These are phyloP conservation scores for Serripes groenlandicus DNA, from an alignment of 2,888 invertebrate species.

Conservation along the genomic window DNA sequence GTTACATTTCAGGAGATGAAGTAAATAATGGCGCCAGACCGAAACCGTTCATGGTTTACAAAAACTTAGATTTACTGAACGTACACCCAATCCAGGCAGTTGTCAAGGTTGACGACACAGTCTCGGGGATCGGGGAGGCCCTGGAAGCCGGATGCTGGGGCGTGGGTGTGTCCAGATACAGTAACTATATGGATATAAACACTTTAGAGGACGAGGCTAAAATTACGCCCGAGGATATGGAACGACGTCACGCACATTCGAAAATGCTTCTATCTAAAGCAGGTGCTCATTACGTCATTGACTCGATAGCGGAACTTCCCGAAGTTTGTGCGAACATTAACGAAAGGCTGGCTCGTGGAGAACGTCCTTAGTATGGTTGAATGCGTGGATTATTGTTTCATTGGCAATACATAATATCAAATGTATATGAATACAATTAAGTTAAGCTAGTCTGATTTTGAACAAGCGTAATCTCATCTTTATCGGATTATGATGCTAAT, in stretches of 20 bases:
- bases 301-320: slow-evolving; percentile 84
- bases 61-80: slow-evolving; percentile 85
- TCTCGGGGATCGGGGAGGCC: slow-evolving; percentile 85
- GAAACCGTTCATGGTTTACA: slow-evolving; percentile 86
- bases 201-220: slow-evolving; percentile 79
- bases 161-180: slow-evolving; percentile 85
- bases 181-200: slow-evolving; percentile 86
- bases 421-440: too few relatives aligned
- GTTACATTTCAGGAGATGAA: slow-evolving; percentile 85
- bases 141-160: slow-evolving; percentile 86
- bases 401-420: too few relatives aligned
- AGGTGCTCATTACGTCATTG: slow-evolving; percentile 86
- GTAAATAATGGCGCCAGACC: slow-evolving; percentile 85
- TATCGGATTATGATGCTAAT: too few relatives aligned
- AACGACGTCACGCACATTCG: slow-evolving; percentile 48
- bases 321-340: slow-evolving; percentile 85
- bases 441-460: too few relatives aligned
- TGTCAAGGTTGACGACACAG: slow-evolving; percentile 86
- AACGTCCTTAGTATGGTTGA: slow-evolving; percentile 83
- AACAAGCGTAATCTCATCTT: too few relatives aligned
- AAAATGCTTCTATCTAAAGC: slow-evolving; percentile 78
- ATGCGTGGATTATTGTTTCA: too few relatives aligned
- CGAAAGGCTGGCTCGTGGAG: slow-evolving; percentile 80
- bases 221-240: slow-evolving; percentile 79
- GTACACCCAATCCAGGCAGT: slow-evolving; percentile 84